Base-by-base conservation (phyloP, 2,113 vertebrate genomes). In the Puntigrus tetrazona region DNA sequence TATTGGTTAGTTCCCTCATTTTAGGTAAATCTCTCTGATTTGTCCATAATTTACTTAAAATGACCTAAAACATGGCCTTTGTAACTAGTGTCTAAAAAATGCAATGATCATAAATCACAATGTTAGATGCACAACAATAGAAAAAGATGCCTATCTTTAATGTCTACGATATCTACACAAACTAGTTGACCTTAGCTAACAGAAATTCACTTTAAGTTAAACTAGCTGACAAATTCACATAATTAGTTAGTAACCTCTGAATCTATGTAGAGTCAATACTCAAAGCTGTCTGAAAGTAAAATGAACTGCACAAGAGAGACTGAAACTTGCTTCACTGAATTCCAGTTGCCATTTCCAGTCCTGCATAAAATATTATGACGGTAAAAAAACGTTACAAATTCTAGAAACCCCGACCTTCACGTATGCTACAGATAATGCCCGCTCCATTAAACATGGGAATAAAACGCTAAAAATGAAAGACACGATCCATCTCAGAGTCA, bases 401-500 rank as follows among this genome's bases (percentile, higher is more conserved):
- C 36, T 38, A 70, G 20, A 4, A 70, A 70, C 5, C 10, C 20
- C 0, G 20, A 70, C 20, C 31, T 70, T 38, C 16, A 14, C 22
- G 4, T 72, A 43, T 2, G n/a, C 0, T 7, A 13, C 41, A 25
- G 11, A 41, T 63, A 27, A 63, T 14, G 34, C 65, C 65, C 9
- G 8, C 65, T n/a, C 31, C 65, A 38, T 69, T 69, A 25, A 43
- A 72, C 11, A 0, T 22, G 3, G 38, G 69, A 43, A 72, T 72
- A 72, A 81, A 50, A n/a, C 0, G 1, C 25, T 47, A 31, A 52
- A 81, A 69, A 36, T 70, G 47, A 41, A 57, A 72, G 45, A 82
- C 36, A 43, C 22, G 20, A 75, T 63, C n/a, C 20, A 83, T 83
- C 34, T 10, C 22, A 83, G 67, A 72, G 76, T 0, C 67, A 86